Base-by-base conservation (phyloP, 1,140 invertebrate genomes). In the Bombus pyrosoma region DNA sequence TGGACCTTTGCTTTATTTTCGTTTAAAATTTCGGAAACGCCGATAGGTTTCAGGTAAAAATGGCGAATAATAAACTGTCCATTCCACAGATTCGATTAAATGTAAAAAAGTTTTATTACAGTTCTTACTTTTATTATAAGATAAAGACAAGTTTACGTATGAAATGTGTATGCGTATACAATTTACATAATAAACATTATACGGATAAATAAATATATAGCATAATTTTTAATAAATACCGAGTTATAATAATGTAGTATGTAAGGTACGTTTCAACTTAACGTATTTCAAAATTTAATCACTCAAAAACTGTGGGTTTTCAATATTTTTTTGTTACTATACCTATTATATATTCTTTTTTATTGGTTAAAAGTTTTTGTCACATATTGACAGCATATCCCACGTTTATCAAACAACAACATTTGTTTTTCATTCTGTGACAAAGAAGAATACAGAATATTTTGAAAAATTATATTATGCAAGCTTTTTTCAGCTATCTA, bases 391-490 rank as follows among this genome's bases (percentile, higher is more conserved):
- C 32, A 68, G 13, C 32, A 10, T 37, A 68, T 68, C 32, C 32
- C 32, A 22, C 32, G 18, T 68, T 69, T 39, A 28, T 25, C 34
- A 71, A 71, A 71, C 37, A 43, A n/a, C 34, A 69, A 69, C 22
- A 5, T 37, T 37, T 53, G 47, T 72, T n/a, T 8, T 15, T n/a
- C 12, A 28, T 72, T 43, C 28, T 15, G 25, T 5, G 4, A 43
- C 25, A 43, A 72, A 41, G 25, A n/a, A 41, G 13, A 15, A n/a
- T 43, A 41, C 13, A 72, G 69, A 72, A 43, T 72, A 15, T 41
- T 41, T 72, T 47, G 5, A 43, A 73, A 73, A 43, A 73, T 73
- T n/a, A 43, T 3, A 72, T 72, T 71, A 71, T n/a, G 69, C 69
- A 71, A 18, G 22, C 37, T 71, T 71, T 43, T 72, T 15, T n/a